A percentile compares a stretch with the other conserved stretches of the same genome.
phyloP scores from a whole-genome alignment of 2,888 invertebrate species.

The Keiferia lycopersicella region DNA sequence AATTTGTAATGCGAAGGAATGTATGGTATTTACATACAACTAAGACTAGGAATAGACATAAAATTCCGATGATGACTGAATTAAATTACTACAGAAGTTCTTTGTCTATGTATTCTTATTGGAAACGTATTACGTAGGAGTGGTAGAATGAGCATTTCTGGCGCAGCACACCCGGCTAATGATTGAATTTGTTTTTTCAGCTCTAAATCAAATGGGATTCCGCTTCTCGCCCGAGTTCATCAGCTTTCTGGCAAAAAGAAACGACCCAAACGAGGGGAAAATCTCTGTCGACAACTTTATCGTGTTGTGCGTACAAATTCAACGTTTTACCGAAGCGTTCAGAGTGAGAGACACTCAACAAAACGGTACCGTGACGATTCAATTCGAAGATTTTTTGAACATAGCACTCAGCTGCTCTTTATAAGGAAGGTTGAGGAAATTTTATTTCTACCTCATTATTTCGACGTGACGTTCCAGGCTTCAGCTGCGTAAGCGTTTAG shows the following conservation, averaged over 20 bases:
- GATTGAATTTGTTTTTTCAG: constrained; percentile 67
- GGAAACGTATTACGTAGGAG: too few relatives aligned
- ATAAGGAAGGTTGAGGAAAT: constrained; percentile 42
- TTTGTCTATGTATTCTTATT: too few relatives aligned
- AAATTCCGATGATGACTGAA: too few relatives aligned
- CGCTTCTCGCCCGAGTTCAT: constrained; percentile 90
- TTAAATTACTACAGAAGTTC: too few relatives aligned
- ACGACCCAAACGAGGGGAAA: constrained; percentile 83
- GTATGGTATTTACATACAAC: too few relatives aligned
- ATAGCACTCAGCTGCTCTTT: constrained; percentile 89
- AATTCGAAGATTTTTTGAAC: constrained; percentile 94
- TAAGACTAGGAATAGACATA: too few relatives aligned
- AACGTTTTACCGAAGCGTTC: constrained; percentile 94
- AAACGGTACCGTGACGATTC: constrained; percentile 91
- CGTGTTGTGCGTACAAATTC: constrained; percentile 93
- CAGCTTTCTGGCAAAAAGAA: constrained; percentile 85
- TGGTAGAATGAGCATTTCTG: too few relatives aligned
- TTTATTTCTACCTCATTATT: constrained; percentile 15
- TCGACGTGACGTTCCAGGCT: background rate
- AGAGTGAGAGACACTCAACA: constrained; percentile 88
- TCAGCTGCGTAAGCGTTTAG: background rate
- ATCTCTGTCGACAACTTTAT: constrained; percentile 94
- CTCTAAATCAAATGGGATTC: constrained; percentile 94
- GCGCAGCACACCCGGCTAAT: too few relatives aligned
- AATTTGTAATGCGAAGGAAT: too few relatives aligned